These are phyloP conservation scores for Diploptera punctata DNA, from an alignment of 2,888 invertebrate species.

Conservation along the genomic window DNA sequence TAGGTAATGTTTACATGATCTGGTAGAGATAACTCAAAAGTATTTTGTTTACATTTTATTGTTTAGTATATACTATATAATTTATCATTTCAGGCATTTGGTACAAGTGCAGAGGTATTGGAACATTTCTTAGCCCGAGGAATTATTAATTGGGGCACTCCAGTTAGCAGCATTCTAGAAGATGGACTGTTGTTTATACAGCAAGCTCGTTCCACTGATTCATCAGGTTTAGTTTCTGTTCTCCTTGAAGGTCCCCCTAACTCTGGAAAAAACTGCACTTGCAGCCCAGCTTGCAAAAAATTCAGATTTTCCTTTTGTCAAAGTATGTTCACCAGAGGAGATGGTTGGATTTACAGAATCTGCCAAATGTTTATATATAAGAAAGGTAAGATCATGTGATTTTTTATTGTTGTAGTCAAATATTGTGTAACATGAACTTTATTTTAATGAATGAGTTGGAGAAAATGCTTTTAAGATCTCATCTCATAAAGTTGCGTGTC, in stretches of 20 bases:
- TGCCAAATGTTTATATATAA: conserved; percentile 92
- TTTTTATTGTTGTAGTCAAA: too few relatives aligned
- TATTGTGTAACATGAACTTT: too few relatives aligned
- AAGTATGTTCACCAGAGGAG: conserved; percentile 94
- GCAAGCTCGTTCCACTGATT: conserved; percentile 80
- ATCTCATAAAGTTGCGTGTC: too few relatives aligned
- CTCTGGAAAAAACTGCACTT: conserved; percentile 94
- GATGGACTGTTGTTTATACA: conserved; percentile 92
- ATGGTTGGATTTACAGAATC: conserved; percentile 97
- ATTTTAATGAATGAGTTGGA: too few relatives aligned
- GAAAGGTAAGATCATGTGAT: too few relatives aligned
- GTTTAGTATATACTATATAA: too few relatives aligned
- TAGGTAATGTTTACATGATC: too few relatives aligned
- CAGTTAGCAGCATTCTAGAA: conserved; percentile 87
- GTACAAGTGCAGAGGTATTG: conserved; percentile 89
- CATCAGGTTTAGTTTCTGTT: conserved; percentile 84
- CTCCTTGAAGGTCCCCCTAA: conserved; percentile 89
- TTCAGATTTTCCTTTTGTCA: conserved; percentile 98
- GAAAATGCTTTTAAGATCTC: too few relatives aligned
- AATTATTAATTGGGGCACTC: conserved; percentile 91
- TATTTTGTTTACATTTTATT: too few relatives aligned
- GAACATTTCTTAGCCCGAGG: conserved; percentile 87
- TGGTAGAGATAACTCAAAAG: too few relatives aligned
- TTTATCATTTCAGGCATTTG: conserved; percentile 81
- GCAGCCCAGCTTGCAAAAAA: conserved; percentile 96